These are phyloP conservation scores for Oryzias woworae DNA, from an alignment of 2,113 vertebrate genomes.

Conservation along the genomic window DNA sequence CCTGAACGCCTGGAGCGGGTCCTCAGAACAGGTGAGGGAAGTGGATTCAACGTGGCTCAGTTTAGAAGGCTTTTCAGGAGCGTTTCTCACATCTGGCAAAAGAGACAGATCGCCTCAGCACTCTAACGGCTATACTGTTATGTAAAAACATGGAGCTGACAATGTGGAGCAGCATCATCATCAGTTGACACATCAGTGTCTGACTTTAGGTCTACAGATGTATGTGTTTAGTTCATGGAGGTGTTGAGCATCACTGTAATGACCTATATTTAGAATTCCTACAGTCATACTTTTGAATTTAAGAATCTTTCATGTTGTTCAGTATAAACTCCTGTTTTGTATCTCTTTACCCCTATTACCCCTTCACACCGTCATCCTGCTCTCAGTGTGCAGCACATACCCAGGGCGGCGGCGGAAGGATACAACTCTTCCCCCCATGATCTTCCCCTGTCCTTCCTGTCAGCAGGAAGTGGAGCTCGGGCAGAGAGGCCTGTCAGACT, in stretches of 20 bases:
- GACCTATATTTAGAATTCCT: no score
- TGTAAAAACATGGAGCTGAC: slow-evolving; percentile 9
- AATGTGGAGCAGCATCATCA: slow-evolving; percentile 4
- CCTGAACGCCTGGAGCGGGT: slow-evolving; percentile 88
- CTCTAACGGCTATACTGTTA: slow-evolving; percentile 3
- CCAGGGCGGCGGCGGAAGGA: slow-evolving; percentile 88
- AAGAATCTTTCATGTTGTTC: not conserved
- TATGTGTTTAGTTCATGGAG: slow-evolving; percentile 12
- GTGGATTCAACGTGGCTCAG: not conserved
- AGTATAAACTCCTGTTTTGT: not conserved
- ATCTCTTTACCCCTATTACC: slow-evolving; percentile 1
- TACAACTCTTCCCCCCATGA: slow-evolving; percentile 76
- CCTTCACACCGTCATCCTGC: slow-evolving; percentile 20
- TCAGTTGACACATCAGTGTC: slow-evolving; percentile 24
- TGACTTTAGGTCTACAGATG: not conserved
- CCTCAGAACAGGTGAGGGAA: slow-evolving; percentile 84
- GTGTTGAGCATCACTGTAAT: no score
- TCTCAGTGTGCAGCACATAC: slow-evolving; percentile 88
- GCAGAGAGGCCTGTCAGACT: slow-evolving; percentile 87
- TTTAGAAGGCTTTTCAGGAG: not conserved
- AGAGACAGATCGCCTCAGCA: slow-evolving; percentile 8
- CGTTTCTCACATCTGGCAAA: not conserved
- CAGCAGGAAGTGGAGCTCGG: slow-evolving; percentile 90
- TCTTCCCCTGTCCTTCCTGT: slow-evolving; percentile 92
- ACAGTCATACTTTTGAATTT: no score